A percentile compares a stretch with the other conserved stretches of the same genome.
Evolutionary conservation across 1,140 invertebrate genomes (phyloP).

Genomic region (Palaemon carinicauda): DNA sequence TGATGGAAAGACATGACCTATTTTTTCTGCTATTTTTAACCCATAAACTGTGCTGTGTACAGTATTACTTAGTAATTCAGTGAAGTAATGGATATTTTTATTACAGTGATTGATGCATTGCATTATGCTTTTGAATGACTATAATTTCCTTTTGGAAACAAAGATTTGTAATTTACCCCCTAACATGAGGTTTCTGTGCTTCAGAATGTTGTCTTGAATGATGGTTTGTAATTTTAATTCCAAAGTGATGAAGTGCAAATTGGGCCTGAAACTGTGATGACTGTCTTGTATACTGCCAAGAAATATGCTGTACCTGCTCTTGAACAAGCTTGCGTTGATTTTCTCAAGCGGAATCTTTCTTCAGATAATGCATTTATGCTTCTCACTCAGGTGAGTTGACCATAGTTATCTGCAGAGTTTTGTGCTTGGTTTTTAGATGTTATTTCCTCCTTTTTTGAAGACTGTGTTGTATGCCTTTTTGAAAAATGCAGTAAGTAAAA

Average conservation of each 20-base stretch:
- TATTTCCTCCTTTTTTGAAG: neutral
- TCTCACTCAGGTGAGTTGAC: constrained; percentile 70
- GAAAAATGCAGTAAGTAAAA: no score
- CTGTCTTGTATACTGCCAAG: constrained; percentile 85
- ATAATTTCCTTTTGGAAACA: no score
- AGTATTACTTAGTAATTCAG: neutral
- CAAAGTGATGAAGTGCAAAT: constrained; percentile 83
- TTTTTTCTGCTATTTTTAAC: neutral
- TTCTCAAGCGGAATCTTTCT: constrained; percentile 80
- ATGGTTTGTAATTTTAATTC: neutral
- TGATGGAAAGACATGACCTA: no score
- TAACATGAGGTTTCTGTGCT: no score
- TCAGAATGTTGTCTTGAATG: no score
- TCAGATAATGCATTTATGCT: constrained; percentile 88
- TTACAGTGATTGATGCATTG: no score
- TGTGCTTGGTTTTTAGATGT: neutral
- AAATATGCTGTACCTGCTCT: constrained; percentile 86
- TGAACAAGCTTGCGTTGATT: constrained; percentile 86
- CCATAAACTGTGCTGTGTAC: neutral
- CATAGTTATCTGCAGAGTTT: neutral
- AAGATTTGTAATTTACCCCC: no score
- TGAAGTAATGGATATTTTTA: neutral
- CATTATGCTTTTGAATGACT: no score
- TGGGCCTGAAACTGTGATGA: constrained; percentile 87
- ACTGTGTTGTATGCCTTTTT: neutral